Evolutionary conservation across 2,113 vertebrate genomes (phyloP).

Genomic region (Gymnorhina tibicen): DNA sequence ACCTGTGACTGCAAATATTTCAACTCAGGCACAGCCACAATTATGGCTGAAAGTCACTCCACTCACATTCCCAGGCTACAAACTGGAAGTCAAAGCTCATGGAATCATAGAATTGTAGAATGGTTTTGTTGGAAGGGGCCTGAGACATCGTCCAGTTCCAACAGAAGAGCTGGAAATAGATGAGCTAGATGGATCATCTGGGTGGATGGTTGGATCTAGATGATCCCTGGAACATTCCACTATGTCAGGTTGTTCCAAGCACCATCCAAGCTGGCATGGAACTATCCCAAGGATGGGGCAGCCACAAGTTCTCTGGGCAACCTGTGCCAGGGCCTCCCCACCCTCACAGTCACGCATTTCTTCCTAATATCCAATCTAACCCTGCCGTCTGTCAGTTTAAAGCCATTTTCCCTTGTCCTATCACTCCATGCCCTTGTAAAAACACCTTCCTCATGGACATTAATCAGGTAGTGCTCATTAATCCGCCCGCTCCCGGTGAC

Average conservation of each 20-base stretch:
- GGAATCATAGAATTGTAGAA: background rate
- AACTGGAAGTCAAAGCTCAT: background rate
- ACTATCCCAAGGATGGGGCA: background rate
- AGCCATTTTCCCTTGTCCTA: background rate
- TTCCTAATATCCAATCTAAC: background rate
- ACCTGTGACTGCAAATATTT: background rate
- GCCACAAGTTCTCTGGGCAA: background rate
- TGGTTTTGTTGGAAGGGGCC: background rate
- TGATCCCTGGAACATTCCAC: background rate
- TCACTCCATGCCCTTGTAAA: background rate
- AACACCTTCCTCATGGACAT: background rate
- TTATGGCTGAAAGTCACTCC: accelerated
- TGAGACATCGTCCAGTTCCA: background rate
- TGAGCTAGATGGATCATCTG: no score
- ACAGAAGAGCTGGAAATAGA: background rate
- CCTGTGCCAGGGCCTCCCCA: accelerated
- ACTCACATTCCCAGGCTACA: background rate
- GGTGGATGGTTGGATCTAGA: background rate
- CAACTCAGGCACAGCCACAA: accelerated
- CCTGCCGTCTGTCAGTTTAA: background rate
- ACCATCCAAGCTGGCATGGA: background rate
- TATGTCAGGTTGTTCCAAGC: background rate
- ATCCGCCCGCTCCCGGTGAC: background rate
- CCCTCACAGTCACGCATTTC: background rate
- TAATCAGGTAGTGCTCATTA: background rate